phyloP scores from a whole-genome alignment of 2,113 vertebrate genomes.

The Leuciscus idus region DNA sequence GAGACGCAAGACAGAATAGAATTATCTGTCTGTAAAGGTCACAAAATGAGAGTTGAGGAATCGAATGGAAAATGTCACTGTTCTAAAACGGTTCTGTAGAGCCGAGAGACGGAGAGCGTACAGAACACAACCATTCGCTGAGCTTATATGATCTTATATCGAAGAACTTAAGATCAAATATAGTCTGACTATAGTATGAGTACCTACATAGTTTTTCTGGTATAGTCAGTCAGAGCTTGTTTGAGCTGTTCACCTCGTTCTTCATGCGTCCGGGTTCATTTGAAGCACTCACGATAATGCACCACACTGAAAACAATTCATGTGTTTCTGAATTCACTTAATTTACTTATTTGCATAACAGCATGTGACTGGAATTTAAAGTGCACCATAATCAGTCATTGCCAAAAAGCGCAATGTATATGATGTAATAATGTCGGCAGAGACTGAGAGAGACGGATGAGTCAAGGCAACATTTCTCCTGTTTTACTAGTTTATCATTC shows the following conservation, averaged over 20 bases:
- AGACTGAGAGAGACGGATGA: not conserved
- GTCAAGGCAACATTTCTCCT: not conserved
- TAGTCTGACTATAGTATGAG: too few relatives aligned
- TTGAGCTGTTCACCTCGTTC: not conserved
- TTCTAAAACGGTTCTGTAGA: not conserved
- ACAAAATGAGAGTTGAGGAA: slow-evolving; percentile 25
- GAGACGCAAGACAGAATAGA: slow-evolving; percentile 45
- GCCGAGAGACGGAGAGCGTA: not conserved
- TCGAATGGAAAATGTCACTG: not conserved
- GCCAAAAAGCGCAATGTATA: not conserved
- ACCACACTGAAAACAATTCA: not conserved
- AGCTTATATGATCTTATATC: not conserved
- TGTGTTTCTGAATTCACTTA: slow-evolving; percentile 8
- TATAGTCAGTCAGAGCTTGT: too few relatives aligned
- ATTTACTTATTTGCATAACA: not conserved
- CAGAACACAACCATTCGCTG: not conserved
- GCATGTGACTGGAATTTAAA: not conserved
- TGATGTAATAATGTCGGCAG: not conserved
- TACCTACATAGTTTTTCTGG: not conserved
- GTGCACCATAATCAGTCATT: not conserved
- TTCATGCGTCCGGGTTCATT: not conserved
- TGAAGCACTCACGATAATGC: not conserved
- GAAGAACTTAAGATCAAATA: too few relatives aligned
- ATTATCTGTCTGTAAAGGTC: slow-evolving; percentile 61
- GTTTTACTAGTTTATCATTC: not conserved